A percentile compares a stretch with the other conserved stretches of the same genome.
Conservation (phyloP, 2,888 invertebrate genomes). For the Cataglyphis albicans region DNA sequence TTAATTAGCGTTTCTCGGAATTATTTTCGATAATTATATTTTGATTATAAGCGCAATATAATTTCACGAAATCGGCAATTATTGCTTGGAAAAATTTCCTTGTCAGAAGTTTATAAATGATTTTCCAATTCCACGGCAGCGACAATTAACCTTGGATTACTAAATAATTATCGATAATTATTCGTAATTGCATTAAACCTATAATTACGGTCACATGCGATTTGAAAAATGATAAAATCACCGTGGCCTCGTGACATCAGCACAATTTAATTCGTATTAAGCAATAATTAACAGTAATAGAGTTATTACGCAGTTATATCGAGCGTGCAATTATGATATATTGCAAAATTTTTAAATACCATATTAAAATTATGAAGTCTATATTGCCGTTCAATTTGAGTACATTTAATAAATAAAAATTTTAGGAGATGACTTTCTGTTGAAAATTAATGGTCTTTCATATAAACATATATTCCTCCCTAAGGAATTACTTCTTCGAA, state of each 20-base stretch:
- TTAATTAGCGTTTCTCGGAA: constrained; percentile 13
- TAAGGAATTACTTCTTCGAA: too few relatives aligned
- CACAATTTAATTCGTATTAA: constrained; percentile 53
- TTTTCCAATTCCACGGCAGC: constrained; percentile 38
- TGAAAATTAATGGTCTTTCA: too few relatives aligned
- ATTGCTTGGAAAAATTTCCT: constrained; percentile 15
- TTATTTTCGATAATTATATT: constrained; percentile 32
- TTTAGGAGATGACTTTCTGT: too few relatives aligned
- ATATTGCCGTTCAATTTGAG: background rate
- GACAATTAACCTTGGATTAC: constrained; percentile 31
- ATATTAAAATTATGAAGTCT: constrained; percentile 31
- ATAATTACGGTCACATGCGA: constrained; percentile 44
- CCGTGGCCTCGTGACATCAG: constrained; percentile 31
- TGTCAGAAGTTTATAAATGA: constrained; percentile 50
- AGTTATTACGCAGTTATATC: constrained; percentile 39
- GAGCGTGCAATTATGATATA: constrained; percentile 35
- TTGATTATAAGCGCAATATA: constrained; percentile 18
- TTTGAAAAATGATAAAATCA: constrained; percentile 29
- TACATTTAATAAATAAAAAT: too few relatives aligned
- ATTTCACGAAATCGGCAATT: constrained; percentile 26
- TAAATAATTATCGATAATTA: constrained; percentile 48
- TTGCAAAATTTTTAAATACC: constrained; percentile 19
- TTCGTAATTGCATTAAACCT: constrained; percentile 28
- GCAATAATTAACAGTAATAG: constrained; percentile 50
- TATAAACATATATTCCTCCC: too few relatives aligned